Evolutionary conservation across 2,797 vertebrate genomes (phyloP), one percentile per base, ranked within the genome.

Genomic region (Macropus fuliginosus): DNA sequence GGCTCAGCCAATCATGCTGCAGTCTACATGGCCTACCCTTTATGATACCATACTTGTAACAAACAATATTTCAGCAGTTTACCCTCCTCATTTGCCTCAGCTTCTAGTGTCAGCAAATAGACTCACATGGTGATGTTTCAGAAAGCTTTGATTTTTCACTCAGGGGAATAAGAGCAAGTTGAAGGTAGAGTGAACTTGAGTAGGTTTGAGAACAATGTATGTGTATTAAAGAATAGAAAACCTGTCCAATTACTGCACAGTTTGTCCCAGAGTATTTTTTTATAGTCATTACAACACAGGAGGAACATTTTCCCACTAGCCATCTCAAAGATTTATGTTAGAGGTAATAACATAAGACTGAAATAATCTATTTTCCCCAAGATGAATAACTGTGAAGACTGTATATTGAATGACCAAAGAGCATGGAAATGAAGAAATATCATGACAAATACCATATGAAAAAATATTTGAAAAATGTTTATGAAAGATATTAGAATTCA

Each of bases 381-480:
- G 94, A 97, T 97, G 94, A 97, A 97, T 97, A 94, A 96, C 96
- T 97, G 96, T 92, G 74, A 97, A 95, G 95, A 97, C 96, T 98
- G 89, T 96, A 92, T 96, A 97, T n/a, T 93, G 97, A 97, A 96
- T 98, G 97, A 98, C 98, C 98, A 98, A 98, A 98, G 98, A 98
- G 97, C 96, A 98, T 97, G 96, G 94, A 95, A 97, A 97, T 94
- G 96, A 97, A 95, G 96, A 97, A 97, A 97, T 97, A 97, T 21
- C 93, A 91, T 50, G 74, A 94, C 18, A 81, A 81, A 81, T 87
- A 87, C 40, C 40, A 50, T 87, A 87, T 94, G 95, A 97, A 96
- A 98, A 98, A 92, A 95, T 98, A 97, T 98, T 97, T 98, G 98
- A 98, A 97, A 98, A 98, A 98, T 97, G 98, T 98, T 98, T 98